Evolutionary conservation across 2,113 vertebrate species (phyloP), one percentile per base, ranked within the genome.

Genomic region (Sula dactylatra): DNA sequence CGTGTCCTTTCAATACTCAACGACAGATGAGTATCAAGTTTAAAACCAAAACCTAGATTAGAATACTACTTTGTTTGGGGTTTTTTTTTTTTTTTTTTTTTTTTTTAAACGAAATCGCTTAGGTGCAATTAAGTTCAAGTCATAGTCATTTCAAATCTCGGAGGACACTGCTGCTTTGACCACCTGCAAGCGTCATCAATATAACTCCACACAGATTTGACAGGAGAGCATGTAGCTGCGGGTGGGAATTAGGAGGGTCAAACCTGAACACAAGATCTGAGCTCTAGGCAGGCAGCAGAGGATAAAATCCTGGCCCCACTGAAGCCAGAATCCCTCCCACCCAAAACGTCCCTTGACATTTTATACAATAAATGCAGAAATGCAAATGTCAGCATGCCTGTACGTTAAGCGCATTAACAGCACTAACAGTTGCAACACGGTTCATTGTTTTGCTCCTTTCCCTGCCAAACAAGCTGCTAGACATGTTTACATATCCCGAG

Each of bases 121-220:
- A 67, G 82, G 59, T 88, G 44, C 49, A 36, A 36, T 59, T 80
- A 77, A 86, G 79, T 84, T 91, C 80, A 96, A 96, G 92, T 92
- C n/a, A 83, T 42, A 67, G n/a, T 74, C 4, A 56, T 82, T 89
- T 92, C 69, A 81, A 67, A 79, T 50, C 79, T 87, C 34, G 83
- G 85, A 93, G 38, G 69, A 65, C 26, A 29, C 29, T 61, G 49
- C 21, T 96, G 77, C 54, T 95, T 55, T 72, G 32, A 67, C 34
- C 21, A 40, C 25, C 14, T 66, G 13, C 42, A 70, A 59, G 49
- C 10, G 64, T 24, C 64, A 87, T 80, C 86, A 69, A 65, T 15
- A n/a, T n/a, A 94, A 61, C n/a, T 66, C 73, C 83, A 78, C 42
- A 19, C 9, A 84, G 69, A 54, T 80, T 72, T 94, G 76, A 38